Percentiles rank a stretch among this genome's conserved stretches.
Evolutionary conservation across 2,888 invertebrate species (phyloP).

Genomic region (Cryptus armator): DNA sequence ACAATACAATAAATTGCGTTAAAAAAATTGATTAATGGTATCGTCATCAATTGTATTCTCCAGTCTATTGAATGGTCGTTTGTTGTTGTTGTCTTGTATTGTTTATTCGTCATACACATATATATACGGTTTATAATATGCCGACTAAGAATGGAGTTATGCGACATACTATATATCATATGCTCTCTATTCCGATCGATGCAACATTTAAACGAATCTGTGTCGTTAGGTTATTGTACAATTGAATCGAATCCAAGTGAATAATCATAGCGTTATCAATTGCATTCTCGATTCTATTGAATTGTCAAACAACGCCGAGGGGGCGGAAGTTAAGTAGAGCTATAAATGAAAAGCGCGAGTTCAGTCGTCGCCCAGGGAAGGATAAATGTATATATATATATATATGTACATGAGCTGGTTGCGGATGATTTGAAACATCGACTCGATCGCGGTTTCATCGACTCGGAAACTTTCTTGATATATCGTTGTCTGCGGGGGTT

Average conservation of each 20-base stretch:
- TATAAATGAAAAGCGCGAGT: conserved; percentile 50
- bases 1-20: background rate
- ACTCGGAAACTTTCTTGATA: conserved; percentile 76
- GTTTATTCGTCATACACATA: no score
- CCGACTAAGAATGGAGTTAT: no score
- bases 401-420: background rate
- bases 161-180: no score
- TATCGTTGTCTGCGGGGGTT: conserved; percentile 68
- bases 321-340: conserved; percentile 53
- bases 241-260: background rate
- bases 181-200: background rate
- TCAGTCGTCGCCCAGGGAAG: conserved; percentile 27
- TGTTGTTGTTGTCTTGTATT: no score
- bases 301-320: conserved; percentile 16
- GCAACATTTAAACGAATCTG: background rate
- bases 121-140: no score
- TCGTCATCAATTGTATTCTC: no score
- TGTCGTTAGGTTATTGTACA: background rate
- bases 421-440: conserved; percentile 62
- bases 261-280: background rate
- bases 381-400: background rate
- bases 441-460: conserved; percentile 67
- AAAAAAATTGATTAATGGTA: no score
- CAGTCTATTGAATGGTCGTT: no score
- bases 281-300: background rate